These are phyloP conservation scores for Syrista parreyssii DNA, from an alignment of 2,888 invertebrate species.

Conservation along the genomic window DNA sequence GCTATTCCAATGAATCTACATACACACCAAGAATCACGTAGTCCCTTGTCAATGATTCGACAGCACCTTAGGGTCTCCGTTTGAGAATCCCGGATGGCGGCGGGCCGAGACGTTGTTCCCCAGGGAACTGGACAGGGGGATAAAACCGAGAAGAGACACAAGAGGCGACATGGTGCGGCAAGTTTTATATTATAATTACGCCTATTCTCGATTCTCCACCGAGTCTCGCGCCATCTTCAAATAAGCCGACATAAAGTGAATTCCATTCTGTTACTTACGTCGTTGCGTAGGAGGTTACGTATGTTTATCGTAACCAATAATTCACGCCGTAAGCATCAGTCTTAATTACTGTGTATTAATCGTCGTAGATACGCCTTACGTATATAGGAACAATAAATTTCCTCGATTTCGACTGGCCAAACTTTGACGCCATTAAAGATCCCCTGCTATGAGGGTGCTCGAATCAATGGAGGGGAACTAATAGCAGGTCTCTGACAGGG, in stretches of 20 bases:
- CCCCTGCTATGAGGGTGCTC: not conserved
- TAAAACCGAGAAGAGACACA: constrained; percentile 47
- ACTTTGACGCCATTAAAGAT: not conserved
- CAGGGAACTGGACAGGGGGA: constrained; percentile 46
- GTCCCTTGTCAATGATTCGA: not conserved
- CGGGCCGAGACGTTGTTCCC: constrained; percentile 44
- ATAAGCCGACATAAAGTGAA: constrained; percentile 10
- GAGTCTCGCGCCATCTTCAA: constrained; percentile 22
- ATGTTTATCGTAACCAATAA: not conserved
- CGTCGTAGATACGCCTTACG: not conserved
- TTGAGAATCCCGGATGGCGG: constrained; percentile 41
- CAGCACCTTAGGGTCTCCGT: not conserved
- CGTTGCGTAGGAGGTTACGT: not conserved
- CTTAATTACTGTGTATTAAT: not conserved
- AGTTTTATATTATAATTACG: constrained; percentile 62
- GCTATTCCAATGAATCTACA: not conserved
- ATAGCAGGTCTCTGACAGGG: constrained; percentile 42
- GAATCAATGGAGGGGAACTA: constrained; percentile 44
- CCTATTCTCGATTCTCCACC: constrained; percentile 43
- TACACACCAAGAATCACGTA: not conserved
- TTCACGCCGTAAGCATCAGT: not conserved
- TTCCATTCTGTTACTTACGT: not conserved
- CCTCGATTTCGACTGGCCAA: not conserved
- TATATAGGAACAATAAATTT: not conserved
- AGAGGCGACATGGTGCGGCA: constrained; percentile 50